Evolutionary conservation across 2,113 vertebrate species (phyloP).

Genomic region (Oplegnathus fasciatus): DNA sequence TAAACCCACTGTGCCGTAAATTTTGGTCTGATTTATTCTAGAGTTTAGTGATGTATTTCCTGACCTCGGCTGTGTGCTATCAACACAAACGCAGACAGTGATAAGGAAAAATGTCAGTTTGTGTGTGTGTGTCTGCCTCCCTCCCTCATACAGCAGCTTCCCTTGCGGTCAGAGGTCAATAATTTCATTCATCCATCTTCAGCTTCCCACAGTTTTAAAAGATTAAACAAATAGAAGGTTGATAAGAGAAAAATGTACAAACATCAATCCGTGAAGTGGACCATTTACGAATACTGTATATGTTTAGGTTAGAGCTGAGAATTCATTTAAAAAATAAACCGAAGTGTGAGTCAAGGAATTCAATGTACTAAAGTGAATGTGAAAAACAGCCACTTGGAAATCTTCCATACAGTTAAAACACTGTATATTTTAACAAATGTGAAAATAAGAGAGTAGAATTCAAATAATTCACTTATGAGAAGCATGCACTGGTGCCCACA

Average conservation of each 20-base stretch:
- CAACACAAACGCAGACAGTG: conserved; percentile 29
- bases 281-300: conserved; percentile 5
- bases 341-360: not conserved
- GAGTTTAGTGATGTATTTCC: conserved; percentile 12
- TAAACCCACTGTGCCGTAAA: conserved; percentile 28
- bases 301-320: conserved; percentile 19
- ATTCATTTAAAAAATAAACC: not conserved
- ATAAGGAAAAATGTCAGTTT: conserved; percentile 17
- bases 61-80: conserved; percentile 26
- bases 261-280: conserved; percentile 17
- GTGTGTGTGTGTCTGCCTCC: conserved; percentile 3
- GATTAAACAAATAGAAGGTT: conserved; percentile 38
- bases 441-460: not conserved
- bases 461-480: conserved; percentile 1
- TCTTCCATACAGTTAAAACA: not conserved
- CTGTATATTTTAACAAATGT: not conserved
- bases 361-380: not conserved
- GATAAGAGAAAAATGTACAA: conserved; percentile 6
- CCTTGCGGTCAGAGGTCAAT: not conserved
- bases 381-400: conserved; percentile 1
- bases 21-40: conserved; percentile 17
- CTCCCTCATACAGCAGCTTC: conserved; percentile 8
- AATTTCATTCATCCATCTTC: conserved; percentile 18
- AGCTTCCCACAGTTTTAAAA: conserved; percentile 36
- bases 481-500: not conserved